Percentiles rank a stretch among this genome's conserved stretches.
These are phyloP conservation scores for Dendropsophus ebraccatus DNA, from an alignment of 2,113 vertebrate genomes.

Conservation along the genomic window DNA sequence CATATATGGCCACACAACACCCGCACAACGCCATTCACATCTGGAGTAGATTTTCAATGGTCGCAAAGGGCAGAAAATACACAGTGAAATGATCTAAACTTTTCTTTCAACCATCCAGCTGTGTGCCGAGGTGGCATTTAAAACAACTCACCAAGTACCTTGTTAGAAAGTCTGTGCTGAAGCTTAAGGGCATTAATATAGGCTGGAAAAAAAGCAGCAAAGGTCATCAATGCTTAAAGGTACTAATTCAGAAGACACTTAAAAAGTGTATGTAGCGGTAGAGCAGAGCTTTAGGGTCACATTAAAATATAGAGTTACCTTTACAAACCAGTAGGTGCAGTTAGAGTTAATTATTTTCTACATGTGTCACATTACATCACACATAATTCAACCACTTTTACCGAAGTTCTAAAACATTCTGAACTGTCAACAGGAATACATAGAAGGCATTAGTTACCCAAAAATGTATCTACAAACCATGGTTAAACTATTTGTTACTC, in stretches of 20 bases:
- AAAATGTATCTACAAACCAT: neutral
- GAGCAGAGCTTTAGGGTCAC: neutral
- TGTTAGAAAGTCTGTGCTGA: neutral
- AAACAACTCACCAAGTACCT: conserved; percentile 22
- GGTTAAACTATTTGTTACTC: too few species aligned
- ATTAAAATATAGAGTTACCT: conserved; percentile 4
- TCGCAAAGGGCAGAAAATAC: conserved; percentile 30
- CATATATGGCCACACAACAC: conserved; percentile 44
- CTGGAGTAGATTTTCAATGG: conserved; percentile 49
- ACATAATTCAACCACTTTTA: neutral
- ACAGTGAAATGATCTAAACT: conserved; percentile 21
- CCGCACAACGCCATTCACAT: conserved; percentile 38
- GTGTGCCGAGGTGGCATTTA: neutral
- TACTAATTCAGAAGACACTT: conserved; percentile 15
- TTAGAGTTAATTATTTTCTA: neutral
- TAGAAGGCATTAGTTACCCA: neutral
- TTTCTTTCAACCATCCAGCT: conserved; percentile 31
- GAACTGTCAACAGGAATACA: neutral
- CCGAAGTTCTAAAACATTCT: neutral
- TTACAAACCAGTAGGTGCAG: neutral
- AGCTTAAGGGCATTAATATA: neutral
- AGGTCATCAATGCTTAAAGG: conserved; percentile 2
- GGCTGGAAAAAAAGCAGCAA: neutral
- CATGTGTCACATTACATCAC: conserved; percentile 9
- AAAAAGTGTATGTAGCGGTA: neutral